Conservation (phyloP, 2,888 invertebrate species). For the Sclerodermus sp. region DNA sequence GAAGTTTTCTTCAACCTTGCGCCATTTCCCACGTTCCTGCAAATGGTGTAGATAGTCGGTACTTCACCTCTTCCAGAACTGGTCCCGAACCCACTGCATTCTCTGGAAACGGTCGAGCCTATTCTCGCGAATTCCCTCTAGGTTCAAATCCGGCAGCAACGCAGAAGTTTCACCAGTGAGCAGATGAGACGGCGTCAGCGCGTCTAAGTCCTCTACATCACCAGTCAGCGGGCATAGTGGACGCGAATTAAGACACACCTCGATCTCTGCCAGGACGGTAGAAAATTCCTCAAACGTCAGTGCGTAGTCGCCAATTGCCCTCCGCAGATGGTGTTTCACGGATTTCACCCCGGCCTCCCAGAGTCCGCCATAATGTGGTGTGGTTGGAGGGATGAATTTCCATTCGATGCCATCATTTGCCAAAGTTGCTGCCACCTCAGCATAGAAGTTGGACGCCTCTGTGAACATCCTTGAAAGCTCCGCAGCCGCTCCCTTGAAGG, state of each 20-base stretch:
- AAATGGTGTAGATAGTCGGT: too few relatives aligned
- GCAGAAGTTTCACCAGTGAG: background rate
- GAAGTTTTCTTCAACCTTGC: too few relatives aligned
- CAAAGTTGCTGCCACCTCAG: background rate
- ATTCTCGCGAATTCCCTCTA: too few relatives aligned
- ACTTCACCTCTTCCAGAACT: too few relatives aligned
- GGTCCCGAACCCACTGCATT: too few relatives aligned
- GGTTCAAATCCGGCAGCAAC: fast-evolving
- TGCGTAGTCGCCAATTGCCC: background rate
- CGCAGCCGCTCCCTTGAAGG: conserved; percentile 9
- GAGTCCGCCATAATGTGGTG: background rate
- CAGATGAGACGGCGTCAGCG: background rate
- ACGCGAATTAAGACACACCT: background rate
- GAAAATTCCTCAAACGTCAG: background rate
- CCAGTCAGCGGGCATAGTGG: background rate
- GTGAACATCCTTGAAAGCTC: conserved; percentile 9
- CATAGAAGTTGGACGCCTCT: background rate
- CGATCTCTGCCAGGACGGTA: background rate
- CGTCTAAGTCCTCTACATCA: background rate
- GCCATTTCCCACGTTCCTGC: too few relatives aligned
- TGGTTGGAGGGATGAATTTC: background rate
- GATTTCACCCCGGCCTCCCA: background rate
- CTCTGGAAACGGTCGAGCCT: too few relatives aligned
- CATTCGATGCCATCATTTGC: background rate
- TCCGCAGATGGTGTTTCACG: background rate